phyloP scores from a whole-genome alignment of 2,888 invertebrate species.

The Bembecia ichneumoniformis region DNA sequence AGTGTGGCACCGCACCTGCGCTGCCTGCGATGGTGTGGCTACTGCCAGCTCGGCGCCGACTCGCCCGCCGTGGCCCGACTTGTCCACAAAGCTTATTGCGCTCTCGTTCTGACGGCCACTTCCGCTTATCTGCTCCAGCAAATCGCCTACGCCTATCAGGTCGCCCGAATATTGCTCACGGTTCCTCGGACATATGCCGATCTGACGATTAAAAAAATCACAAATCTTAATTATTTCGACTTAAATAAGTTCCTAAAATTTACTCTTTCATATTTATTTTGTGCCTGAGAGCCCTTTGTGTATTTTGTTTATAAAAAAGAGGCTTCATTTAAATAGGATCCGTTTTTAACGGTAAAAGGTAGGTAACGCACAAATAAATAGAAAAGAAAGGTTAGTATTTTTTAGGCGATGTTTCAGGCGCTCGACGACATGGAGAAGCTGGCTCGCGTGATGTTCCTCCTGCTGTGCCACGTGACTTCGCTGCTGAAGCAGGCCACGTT shows the following conservation, averaged over 20 bases:
- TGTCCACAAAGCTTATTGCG: constrained; percentile 22
- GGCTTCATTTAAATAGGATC: no score
- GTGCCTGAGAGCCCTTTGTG: no score
- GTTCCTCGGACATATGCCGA: no score
- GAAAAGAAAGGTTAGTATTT: no score
- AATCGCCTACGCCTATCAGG: constrained; percentile 35
- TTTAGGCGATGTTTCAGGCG: constrained; percentile 20
- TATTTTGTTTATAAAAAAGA: no score
- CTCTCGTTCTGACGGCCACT: constrained; percentile 24
- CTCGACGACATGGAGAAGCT: constrained; percentile 44
- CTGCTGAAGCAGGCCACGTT: constrained; percentile 51
- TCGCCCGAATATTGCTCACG: not conserved
- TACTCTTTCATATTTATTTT: no score
- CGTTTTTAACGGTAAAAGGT: no score
- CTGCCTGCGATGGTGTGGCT: constrained; percentile 25
- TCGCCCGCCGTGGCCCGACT: constrained; percentile 2
- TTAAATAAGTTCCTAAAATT: no score
- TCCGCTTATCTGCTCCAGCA: constrained; percentile 33
- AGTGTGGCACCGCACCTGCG: constrained; percentile 20
- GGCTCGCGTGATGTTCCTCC: constrained; percentile 54
- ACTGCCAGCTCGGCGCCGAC: constrained; percentile 14
- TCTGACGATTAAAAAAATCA: no score
- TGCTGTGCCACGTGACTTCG: constrained; percentile 57
- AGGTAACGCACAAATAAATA: no score
- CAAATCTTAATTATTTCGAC: no score